phyloP scores from a whole-genome alignment of 2,113 vertebrate species.

The Rhegmatorhina hoffmannsi region DNA sequence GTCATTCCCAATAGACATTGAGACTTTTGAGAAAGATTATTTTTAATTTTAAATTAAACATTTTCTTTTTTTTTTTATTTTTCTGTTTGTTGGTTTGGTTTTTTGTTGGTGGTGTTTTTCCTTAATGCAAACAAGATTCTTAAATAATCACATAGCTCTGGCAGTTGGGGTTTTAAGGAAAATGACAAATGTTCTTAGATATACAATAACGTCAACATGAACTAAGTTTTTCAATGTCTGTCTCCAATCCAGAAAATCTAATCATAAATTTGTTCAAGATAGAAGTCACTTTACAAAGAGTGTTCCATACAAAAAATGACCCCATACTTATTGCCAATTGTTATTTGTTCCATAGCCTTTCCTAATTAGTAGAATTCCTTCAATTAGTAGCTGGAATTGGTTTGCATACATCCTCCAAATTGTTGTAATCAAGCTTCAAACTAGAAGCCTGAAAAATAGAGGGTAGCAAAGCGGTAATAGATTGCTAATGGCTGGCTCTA shows the following conservation, averaged over 20 bases:
- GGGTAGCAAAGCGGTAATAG: not conserved
- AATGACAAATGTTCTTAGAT: not conserved
- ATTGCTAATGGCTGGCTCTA: not conserved
- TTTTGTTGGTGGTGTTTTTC: no score
- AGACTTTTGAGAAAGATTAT: not conserved
- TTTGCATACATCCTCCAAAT: constrained; percentile 51
- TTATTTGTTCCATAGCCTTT: constrained; percentile 40
- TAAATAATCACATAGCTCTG: not conserved
- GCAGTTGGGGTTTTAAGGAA: not conserved
- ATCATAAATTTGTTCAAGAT: not conserved
- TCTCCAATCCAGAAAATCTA: not conserved
- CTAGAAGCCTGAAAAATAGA: constrained; percentile 17
- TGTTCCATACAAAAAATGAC: not conserved
- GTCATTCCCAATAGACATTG: not conserved
- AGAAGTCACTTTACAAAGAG: not conserved
- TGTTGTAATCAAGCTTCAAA: constrained; percentile 50
- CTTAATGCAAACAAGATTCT: not conserved
- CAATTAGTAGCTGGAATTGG: constrained; percentile 42
- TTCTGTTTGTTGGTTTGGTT: not conserved
- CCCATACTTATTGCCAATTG: not conserved
- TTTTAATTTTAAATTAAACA: not conserved
- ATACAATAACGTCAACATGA: not conserved
- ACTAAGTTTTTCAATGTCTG: not conserved
- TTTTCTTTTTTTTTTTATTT: not conserved
- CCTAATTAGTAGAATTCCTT: constrained; percentile 52